Evolutionary conservation across 2,888 invertebrate species (phyloP).

Genomic region (Parthenolecanium corni): DNA sequence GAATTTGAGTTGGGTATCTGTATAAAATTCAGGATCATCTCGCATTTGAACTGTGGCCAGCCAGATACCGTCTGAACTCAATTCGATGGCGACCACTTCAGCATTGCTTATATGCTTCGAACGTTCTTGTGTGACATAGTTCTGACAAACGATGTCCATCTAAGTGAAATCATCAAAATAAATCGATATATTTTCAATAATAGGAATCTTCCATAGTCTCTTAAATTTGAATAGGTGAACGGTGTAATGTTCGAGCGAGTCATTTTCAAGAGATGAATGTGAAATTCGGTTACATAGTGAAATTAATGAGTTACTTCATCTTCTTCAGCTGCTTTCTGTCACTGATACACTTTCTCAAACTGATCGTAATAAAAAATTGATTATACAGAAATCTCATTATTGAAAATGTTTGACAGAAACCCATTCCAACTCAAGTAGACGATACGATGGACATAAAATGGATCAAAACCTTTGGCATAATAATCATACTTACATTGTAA

Average conservation of each 20-base stretch:
- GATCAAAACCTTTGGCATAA: no score
- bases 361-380: no score
- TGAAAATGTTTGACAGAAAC: no score
- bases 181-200: constrained; percentile 12
- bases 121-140: constrained; percentile 54
- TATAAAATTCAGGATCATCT: constrained; percentile 46
- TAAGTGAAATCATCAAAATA: constrained; percentile 38
- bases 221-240: neutral
- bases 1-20: constrained; percentile 61
- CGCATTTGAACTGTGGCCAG: constrained; percentile 58
- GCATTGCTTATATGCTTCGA: constrained; percentile 49
- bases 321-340: no score
- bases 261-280: no score
- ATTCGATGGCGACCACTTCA: constrained; percentile 53
- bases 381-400: no score
- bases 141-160: constrained; percentile 60
- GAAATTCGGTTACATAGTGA: no score
- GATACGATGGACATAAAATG: no score
- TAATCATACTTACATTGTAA: constrained; percentile 50
- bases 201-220: neutral
- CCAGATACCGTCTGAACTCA: constrained; percentile 57
- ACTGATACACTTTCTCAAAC: no score
- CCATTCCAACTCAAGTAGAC: no score
- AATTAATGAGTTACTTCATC: no score
- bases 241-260: no score